phyloP scores from a whole-genome alignment of 2,797 vertebrate species.

The Melanotaenia pygmaea region DNA sequence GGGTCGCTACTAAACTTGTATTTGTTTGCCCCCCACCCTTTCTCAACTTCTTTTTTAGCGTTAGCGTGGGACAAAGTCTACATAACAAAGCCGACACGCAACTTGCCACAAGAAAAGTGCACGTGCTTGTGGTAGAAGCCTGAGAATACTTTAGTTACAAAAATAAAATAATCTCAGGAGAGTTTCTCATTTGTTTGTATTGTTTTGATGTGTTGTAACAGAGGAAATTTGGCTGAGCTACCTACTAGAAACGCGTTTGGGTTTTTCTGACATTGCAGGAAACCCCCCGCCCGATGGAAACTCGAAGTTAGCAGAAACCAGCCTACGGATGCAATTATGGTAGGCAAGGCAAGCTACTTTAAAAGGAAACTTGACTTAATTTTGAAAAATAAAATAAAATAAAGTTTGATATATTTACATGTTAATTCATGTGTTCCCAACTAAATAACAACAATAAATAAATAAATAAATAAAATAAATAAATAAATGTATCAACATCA shows the following conservation, averaged over 20 bases:
- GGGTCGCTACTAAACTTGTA: not conserved
- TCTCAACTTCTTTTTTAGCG: not conserved
- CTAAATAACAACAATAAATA: too few species aligned
- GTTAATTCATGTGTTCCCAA: not conserved
- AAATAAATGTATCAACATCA: not conserved
- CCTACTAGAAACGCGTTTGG: conserved; percentile 39
- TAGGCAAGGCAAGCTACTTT: not conserved
- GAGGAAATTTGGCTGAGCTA: conserved; percentile 34
- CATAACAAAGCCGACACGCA: conserved; percentile 41
- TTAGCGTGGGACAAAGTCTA: not conserved
- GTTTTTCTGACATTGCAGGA: conserved; percentile 52
- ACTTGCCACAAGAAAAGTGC: conserved; percentile 8
- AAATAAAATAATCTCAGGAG: not conserved
- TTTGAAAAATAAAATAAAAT: too few species aligned
- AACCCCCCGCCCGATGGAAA: conserved; percentile 65
- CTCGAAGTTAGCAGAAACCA: conserved; percentile 28
- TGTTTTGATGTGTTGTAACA: not conserved
- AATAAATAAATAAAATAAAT: too few species aligned
- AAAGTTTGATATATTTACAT: not conserved
- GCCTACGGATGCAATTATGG: not conserved
- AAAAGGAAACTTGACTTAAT: not conserved
- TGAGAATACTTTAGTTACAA: not conserved
- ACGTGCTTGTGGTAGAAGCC: conserved; percentile 21
- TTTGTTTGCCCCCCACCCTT: not conserved
- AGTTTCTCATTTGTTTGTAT: rapidly evolving